A percentile compares a stretch with the other conserved stretches of the same genome.
phyloP scores from a whole-genome alignment of 2,113 vertebrate species.

The Nycticebus coucang region DNA sequence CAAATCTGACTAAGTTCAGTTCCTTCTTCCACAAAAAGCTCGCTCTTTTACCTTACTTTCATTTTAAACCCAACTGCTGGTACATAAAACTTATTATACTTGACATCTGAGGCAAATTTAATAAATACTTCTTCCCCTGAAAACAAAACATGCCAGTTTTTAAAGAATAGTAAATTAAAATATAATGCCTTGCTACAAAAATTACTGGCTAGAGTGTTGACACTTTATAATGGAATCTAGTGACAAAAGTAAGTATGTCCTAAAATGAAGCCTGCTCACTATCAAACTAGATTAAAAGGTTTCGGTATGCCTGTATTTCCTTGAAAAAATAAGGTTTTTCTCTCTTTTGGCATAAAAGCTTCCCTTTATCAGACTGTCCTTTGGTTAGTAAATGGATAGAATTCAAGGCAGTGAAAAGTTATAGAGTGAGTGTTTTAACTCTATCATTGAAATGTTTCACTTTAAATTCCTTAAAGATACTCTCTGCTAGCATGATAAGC shows the following conservation, averaged over 20 bases:
- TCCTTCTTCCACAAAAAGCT: conserved; percentile 3
- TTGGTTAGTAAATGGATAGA: neutral
- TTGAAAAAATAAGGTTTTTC: neutral
- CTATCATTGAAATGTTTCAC: neutral
- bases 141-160: neutral
- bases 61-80: conserved; percentile 5
- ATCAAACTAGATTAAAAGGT: neutral
- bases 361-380: neutral
- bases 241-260: neutral
- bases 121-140: neutral
- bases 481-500: neutral
- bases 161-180: neutral
- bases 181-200: neutral
- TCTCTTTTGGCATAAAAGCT: neutral
- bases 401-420: neutral
- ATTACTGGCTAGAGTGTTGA: neutral
- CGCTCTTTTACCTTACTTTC: neutral
- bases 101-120: neutral
- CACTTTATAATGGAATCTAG: neutral
- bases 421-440: neutral
- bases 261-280: neutral
- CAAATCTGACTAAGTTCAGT: neutral
- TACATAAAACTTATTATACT: neutral
- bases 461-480: neutral
- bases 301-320: neutral